Evolutionary conservation across 2,113 vertebrate species (phyloP).

Genomic region (Pimephales promelas): DNA sequence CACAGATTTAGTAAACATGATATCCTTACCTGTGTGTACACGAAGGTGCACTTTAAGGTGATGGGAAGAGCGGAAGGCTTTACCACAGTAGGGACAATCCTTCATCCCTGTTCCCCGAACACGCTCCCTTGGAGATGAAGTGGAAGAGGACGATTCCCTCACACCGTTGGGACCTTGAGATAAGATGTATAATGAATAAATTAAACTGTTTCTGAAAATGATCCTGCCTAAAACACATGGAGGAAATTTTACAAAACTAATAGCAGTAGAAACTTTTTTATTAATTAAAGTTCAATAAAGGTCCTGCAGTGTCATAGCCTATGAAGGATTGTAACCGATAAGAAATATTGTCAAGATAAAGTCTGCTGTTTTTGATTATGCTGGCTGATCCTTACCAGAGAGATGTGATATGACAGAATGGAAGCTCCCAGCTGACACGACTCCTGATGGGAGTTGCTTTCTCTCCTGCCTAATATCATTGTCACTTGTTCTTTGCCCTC

Average conservation of each 20-base stretch:
- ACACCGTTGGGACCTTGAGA: constrained; percentile 82
- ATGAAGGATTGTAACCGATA: background rate
- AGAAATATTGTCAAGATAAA: background rate
- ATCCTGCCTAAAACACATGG: background rate
- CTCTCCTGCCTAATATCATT: constrained; percentile 65
- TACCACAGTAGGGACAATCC: constrained; percentile 92
- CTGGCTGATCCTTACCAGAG: constrained; percentile 68
- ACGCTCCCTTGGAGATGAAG: constrained; percentile 75
- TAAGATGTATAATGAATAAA: constrained; percentile 5
- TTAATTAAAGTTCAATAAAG: background rate
- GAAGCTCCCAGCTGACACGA: constrained; percentile 59
- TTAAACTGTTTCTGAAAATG: background rate
- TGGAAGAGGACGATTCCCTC: constrained; percentile 69
- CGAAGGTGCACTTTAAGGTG: constrained; percentile 93
- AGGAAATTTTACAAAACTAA: background rate
- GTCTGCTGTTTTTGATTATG: background rate
- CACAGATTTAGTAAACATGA: background rate
- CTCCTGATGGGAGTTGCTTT: constrained; percentile 66
- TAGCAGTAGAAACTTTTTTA: background rate
- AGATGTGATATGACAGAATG: constrained; percentile 70
- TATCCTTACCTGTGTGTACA: constrained; percentile 87
- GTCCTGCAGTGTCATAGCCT: background rate
- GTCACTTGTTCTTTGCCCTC: constrained; percentile 37
- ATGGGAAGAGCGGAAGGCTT: constrained; percentile 92
- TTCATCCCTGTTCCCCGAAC: constrained; percentile 84